These are phyloP conservation scores for Agapornis roseicollis DNA, from an alignment of 2,113 vertebrate genomes.

Conservation along the genomic window DNA sequence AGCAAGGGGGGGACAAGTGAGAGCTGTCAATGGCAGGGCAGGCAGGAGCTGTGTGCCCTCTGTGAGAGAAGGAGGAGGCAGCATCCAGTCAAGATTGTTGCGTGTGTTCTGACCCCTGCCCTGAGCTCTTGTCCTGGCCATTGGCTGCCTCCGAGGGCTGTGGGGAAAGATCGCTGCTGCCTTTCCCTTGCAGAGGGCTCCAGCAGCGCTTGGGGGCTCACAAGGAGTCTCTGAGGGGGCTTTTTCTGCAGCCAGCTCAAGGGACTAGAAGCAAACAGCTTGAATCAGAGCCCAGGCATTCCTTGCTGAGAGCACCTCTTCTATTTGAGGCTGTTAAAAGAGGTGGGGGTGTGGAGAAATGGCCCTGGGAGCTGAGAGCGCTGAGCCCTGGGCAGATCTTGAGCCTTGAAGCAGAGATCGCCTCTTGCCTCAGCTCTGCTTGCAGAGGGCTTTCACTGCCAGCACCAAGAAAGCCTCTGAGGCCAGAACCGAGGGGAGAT, in stretches of 20 bases:
- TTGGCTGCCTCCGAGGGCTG: neutral
- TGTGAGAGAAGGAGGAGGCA: neutral
- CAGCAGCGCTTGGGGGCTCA: neutral
- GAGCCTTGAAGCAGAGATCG: neutral
- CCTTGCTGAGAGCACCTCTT: neutral
- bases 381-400: neutral
- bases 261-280: neutral
- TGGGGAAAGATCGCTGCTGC: neutral
- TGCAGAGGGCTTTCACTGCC: neutral
- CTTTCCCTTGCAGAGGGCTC: neutral
- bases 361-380: neutral
- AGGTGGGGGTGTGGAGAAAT: neutral
- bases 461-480: neutral
- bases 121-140: neutral
- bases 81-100: rapidly evolving
- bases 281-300: neutral
- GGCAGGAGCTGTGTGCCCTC: neutral
- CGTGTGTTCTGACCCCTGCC: neutral
- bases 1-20: neutral
- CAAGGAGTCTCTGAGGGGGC: rapidly evolving
- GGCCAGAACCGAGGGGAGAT: neutral
- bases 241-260: neutral
- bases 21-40: rapidly evolving
- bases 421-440: rapidly evolving
- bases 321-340: neutral